phyloP scores from a whole-genome alignment of 2,113 vertebrate genomes.

The Cyphomyrus discorhynchus region DNA sequence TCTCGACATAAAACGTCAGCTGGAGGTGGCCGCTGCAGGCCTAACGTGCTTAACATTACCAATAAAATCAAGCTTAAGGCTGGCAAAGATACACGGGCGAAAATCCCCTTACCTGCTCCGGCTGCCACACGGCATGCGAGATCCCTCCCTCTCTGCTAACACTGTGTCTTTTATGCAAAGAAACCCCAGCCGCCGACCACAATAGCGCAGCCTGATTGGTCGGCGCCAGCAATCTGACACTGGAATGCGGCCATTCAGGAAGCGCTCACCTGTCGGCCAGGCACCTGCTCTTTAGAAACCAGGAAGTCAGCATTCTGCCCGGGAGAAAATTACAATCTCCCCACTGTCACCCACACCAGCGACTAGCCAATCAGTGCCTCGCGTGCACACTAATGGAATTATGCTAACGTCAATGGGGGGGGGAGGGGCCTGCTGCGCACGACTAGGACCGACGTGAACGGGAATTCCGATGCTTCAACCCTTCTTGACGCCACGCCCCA shows the following conservation, averaged over 20 bases:
- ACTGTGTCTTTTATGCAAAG: background rate
- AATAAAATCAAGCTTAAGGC: background rate
- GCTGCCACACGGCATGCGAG: conserved; percentile 15
- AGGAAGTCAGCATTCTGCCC: background rate
- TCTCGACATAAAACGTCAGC: background rate
- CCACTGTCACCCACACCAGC: background rate
- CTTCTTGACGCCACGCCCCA: background rate
- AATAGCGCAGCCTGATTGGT: conserved; percentile 24
- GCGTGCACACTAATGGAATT: background rate
- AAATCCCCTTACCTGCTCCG: conserved; percentile 18
- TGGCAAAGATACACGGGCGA: background rate
- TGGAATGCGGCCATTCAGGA: conserved; percentile 63
- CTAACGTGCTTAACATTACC: background rate
- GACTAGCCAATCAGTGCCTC: background rate
- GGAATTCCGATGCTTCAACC: background rate
- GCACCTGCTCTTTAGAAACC: background rate
- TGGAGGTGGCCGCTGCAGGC: background rate
- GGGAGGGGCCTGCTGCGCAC: background rate
- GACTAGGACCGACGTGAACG: background rate
- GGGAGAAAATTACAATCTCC: background rate
- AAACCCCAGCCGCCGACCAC: conserved; percentile 30
- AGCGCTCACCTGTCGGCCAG: conserved; percentile 24
- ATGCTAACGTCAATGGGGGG: background rate
- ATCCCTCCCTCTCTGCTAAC: conserved; percentile 4
- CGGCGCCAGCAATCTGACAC: conserved; percentile 35